These are phyloP conservation scores for Phyllotis vaccarum DNA, from an alignment of 2,797 vertebrate species.

Conservation along the genomic window DNA sequence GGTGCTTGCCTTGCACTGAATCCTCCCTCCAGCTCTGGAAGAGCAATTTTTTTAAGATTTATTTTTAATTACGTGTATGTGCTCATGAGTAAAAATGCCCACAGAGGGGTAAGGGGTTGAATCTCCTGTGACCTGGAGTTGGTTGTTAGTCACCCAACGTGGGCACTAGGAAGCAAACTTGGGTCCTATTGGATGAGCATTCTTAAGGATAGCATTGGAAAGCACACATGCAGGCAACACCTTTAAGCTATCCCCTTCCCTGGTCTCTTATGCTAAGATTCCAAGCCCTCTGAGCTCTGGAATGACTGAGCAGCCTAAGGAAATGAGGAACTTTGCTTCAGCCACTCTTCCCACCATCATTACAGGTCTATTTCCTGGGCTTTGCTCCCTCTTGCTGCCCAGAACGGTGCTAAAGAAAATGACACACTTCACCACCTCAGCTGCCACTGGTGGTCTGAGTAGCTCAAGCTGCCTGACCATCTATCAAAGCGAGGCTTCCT, in stretches of 20 bases:
- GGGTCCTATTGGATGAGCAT: neutral
- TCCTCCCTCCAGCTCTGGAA: neutral
- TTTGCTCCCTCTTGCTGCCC: constrained; percentile 74
- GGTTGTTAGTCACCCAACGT: neutral
- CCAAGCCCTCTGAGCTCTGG: neutral
- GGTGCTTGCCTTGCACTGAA: neutral
- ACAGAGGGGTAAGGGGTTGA: neutral
- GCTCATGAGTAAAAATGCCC: neutral
- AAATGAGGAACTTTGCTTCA: neutral
- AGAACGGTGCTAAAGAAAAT: constrained; percentile 52
- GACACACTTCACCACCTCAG: constrained; percentile 24
- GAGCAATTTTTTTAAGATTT: neutral
- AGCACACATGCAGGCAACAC: fast-evolving
- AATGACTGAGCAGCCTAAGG: neutral
- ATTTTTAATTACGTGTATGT: neutral
- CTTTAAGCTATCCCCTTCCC: neutral
- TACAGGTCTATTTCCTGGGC: neutral
- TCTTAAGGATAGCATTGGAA: neutral
- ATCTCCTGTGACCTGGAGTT: neutral
- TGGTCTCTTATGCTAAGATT: neutral
- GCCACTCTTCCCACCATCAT: neutral
- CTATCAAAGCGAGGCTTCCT: constrained; percentile 66
- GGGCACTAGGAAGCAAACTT: neutral
- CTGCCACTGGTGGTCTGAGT: neutral
- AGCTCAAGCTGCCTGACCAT: neutral